These are phyloP conservation scores for Donacobius atricapilla DNA, from an alignment of 2,113 vertebrate genomes.

Conservation along the genomic window DNA sequence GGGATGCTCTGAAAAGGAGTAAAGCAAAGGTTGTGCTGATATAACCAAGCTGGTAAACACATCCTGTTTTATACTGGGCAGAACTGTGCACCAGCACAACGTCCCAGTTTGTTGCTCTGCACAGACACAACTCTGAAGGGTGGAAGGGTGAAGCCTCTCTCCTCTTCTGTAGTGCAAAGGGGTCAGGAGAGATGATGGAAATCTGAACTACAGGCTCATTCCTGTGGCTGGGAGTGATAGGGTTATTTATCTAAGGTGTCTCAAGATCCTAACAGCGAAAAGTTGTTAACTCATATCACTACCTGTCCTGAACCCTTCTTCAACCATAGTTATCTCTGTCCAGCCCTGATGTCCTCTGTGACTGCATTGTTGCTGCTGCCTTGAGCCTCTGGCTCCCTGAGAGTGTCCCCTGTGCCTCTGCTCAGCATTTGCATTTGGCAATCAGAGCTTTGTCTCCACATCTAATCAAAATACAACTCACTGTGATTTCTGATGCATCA, in stretches of 20 bases:
- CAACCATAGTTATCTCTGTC: background rate
- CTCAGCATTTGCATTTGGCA: background rate
- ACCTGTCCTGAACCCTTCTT: background rate
- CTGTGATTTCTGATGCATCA: background rate
- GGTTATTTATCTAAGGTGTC: background rate
- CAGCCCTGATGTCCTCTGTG: background rate
- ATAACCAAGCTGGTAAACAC: accelerated
- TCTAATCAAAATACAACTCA: background rate
- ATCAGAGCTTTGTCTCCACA: background rate
- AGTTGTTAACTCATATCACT: background rate
- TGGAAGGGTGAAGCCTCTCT: background rate
- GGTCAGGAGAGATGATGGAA: background rate
- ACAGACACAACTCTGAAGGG: accelerated
- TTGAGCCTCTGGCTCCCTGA: background rate
- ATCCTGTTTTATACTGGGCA: background rate
- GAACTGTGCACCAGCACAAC: background rate
- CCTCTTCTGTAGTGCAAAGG: background rate
- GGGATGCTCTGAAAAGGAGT: background rate
- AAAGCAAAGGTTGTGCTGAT: background rate
- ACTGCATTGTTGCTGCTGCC: background rate
- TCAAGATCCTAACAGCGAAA: background rate
- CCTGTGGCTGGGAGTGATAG: accelerated
- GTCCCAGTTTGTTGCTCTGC: background rate
- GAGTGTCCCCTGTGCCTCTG: background rate
- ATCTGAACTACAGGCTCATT: background rate